These are phyloP conservation scores for Myopa tessellatipennis DNA, from an alignment of 2,888 invertebrate species.

Conservation along the genomic window DNA sequence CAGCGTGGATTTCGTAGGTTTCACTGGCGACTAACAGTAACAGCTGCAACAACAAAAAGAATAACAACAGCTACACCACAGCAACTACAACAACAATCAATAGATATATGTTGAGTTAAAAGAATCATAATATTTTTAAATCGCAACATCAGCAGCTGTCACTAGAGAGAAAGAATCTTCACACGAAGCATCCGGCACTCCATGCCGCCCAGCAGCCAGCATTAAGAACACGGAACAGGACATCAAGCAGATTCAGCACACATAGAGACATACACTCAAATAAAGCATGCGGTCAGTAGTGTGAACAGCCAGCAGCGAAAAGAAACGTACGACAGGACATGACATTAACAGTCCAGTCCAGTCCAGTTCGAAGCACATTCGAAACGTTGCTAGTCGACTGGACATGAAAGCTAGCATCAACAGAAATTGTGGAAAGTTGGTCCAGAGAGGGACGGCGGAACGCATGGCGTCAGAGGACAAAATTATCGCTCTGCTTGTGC, in stretches of 20 bases:
- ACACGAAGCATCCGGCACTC: neutral
- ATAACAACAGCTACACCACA: neutral
- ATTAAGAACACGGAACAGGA: neutral
- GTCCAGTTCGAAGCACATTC: constrained; percentile 1
- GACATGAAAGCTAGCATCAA: too few species aligned
- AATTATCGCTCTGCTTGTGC: constrained; percentile 3
- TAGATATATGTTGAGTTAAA: neutral
- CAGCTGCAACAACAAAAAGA: neutral
- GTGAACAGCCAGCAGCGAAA: neutral
- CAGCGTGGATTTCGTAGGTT: neutral
- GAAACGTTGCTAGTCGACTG: neutral
- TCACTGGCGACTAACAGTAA: neutral
- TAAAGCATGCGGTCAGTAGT: neutral
- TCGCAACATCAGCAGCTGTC: neutral
- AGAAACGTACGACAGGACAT: neutral
- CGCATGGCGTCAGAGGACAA: neutral
- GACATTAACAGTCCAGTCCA: constrained; percentile 11
- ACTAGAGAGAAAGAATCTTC: neutral
- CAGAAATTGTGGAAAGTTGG: neutral
- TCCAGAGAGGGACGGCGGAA: neutral
- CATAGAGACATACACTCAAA: neutral
- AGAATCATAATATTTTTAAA: constrained; percentile 7
- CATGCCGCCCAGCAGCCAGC: neutral
- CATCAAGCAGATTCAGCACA: neutral
- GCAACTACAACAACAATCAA: too few species aligned